phyloP scores from a whole-genome alignment of 2,797 vertebrate species.

The Platalea minor region DNA sequence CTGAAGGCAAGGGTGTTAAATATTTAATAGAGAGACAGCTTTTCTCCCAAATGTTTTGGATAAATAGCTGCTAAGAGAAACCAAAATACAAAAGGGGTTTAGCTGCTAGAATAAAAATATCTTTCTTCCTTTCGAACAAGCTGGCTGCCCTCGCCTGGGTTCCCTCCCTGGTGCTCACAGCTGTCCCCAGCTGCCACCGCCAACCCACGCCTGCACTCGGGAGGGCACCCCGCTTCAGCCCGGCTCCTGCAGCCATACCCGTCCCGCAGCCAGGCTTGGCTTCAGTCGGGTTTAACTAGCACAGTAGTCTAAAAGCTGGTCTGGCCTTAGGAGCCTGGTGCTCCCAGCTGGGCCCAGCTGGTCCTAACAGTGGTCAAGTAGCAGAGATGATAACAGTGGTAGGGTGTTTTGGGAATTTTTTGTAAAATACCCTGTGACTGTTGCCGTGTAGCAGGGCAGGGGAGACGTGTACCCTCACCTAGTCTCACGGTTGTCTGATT shows the following conservation, averaged over 20 bases:
- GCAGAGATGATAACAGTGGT: neutral
- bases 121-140: neutral
- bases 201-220: accelerated
- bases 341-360: neutral
- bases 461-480: neutral
- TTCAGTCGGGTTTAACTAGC: neutral
- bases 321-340: neutral
- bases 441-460: accelerated
- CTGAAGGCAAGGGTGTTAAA: conserved; percentile 60
- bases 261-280: neutral
- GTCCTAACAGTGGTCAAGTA: neutral
- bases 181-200: neutral
- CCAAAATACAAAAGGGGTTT: conserved; percentile 56
- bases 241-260: neutral
- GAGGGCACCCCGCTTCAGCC: neutral
- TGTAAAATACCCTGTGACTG: neutral
- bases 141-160: neutral
- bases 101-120: conserved; percentile 12
- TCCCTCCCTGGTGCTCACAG: neutral
- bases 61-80: conserved; percentile 56
- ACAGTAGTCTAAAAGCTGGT: neutral
- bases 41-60: conserved; percentile 61
- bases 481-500: neutral
- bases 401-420: neutral
- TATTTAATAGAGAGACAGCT: conserved; percentile 63